phyloP scores from a whole-genome alignment of 2,797 vertebrate genomes.

The Nothura maculosa region DNA sequence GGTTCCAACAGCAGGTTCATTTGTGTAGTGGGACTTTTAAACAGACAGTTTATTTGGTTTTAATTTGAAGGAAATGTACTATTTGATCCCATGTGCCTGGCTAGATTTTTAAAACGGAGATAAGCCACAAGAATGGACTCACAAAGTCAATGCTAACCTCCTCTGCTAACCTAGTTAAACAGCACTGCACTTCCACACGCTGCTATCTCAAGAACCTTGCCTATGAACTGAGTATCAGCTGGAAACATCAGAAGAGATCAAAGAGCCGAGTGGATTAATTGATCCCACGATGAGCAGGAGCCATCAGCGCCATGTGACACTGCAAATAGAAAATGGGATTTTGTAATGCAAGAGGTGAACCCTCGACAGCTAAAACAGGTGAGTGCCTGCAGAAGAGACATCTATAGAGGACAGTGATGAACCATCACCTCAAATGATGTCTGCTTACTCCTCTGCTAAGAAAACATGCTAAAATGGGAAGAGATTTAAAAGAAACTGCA shows the following conservation, averaged over 20 bases:
- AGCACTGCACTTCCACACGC: not conserved
- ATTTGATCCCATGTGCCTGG: conserved; percentile 60
- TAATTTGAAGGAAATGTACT: conserved; percentile 73
- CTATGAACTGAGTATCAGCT: not conserved
- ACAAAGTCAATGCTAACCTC: not conserved
- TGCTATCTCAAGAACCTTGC: not conserved
- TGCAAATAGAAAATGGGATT: not conserved
- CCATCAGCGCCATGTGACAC: not conserved
- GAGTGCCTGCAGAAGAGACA: not conserved
- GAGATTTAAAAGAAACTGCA: not conserved
- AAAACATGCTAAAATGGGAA: not conserved
- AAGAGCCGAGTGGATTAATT: not conserved
- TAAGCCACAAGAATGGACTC: conserved; percentile 20
- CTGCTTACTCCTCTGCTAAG: not conserved
- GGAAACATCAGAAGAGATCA: not conserved
- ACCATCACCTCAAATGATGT: not conserved
- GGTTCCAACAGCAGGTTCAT: conserved; percentile 58
- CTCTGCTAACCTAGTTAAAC: conserved; percentile 38
- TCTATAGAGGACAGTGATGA: not conserved
- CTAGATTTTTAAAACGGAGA: conserved; percentile 62
- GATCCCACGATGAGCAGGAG: not conserved
- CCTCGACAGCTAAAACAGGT: not conserved
- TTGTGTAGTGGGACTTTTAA: conserved; percentile 70
- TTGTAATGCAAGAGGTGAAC: not conserved
- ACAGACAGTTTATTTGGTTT: conserved; percentile 71